phyloP scores from a whole-genome alignment of 2,113 vertebrate genomes.

The Pimephales promelas region DNA sequence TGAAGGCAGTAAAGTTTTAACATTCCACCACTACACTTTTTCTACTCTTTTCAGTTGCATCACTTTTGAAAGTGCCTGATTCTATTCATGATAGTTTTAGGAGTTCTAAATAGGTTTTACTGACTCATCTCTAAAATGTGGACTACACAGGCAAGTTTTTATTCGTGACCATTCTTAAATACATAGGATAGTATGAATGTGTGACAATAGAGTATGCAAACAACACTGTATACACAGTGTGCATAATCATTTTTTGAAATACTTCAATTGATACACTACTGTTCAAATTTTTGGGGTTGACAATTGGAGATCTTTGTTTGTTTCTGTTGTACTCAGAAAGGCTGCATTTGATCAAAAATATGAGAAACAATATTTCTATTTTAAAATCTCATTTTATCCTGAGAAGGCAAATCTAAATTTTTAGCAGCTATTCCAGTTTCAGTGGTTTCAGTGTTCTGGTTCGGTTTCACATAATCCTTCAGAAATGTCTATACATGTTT shows the following conservation, averaged over 20 bases:
- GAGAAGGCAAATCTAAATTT: too few relatives aligned
- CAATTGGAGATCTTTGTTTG: too few relatives aligned
- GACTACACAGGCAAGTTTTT: neutral
- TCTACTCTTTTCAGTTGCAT: neutral
- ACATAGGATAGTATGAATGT: neutral
- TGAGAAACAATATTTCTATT: too few relatives aligned
- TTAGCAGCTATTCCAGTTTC: too few relatives aligned
- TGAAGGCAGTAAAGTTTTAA: constrained; percentile 72
- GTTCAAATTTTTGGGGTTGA: too few relatives aligned
- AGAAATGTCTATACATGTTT: too few relatives aligned
- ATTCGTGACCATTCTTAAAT: neutral
- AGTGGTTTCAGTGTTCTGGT: too few relatives aligned
- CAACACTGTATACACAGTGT: neutral
- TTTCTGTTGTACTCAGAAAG: too few relatives aligned
- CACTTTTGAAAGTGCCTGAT: neutral
- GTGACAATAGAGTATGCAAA: neutral
- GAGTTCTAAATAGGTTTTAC: neutral
- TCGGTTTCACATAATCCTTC: too few relatives aligned
- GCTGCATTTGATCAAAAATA: too few relatives aligned
- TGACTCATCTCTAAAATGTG: neutral
- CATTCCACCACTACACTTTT: constrained; percentile 63
- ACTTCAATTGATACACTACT: too few relatives aligned
- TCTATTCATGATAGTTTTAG: neutral
- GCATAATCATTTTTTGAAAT: neutral
- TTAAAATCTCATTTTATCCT: too few relatives aligned